These are phyloP conservation scores for Turdus rufiventris DNA, from an alignment of 2,113 vertebrate genomes.

Conservation along the genomic window DNA sequence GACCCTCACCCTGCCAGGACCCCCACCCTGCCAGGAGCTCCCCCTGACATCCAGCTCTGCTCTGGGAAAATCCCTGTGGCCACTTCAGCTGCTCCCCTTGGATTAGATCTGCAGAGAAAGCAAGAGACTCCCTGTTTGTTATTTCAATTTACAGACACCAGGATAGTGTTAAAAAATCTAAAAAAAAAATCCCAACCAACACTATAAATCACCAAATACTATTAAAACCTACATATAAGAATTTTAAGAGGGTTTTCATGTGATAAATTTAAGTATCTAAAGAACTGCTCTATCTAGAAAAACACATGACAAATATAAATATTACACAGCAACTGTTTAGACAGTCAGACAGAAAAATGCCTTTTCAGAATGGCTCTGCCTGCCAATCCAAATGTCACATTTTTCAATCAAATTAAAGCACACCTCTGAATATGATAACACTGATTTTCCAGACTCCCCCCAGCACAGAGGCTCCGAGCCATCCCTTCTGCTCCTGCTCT, in stretches of 20 bases:
- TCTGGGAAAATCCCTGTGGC: too few species aligned
- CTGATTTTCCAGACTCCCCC: background rate
- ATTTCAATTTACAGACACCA: background rate
- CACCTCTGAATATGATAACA: background rate
- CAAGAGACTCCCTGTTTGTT: accelerated
- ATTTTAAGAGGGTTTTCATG: background rate
- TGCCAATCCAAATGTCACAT: background rate
- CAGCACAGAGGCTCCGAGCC: background rate
- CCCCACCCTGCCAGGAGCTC: too few species aligned
- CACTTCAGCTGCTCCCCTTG: too few species aligned
- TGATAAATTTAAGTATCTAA: background rate
- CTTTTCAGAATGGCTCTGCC: background rate
- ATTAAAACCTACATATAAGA: background rate
- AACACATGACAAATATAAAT: background rate
- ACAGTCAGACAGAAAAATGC: background rate
- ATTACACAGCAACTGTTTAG: background rate
- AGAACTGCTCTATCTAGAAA: background rate
- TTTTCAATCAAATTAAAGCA: background rate
- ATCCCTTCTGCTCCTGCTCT: background rate
- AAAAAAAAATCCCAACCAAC: background rate
- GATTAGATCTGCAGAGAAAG: background rate
- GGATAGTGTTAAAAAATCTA: background rate
- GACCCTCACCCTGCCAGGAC: too few species aligned
- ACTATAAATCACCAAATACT: background rate
- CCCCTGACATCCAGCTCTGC: too few species aligned